Evolutionary conservation across 2,797 vertebrate genomes (phyloP).

Genomic region (Poliocrania exsul): DNA sequence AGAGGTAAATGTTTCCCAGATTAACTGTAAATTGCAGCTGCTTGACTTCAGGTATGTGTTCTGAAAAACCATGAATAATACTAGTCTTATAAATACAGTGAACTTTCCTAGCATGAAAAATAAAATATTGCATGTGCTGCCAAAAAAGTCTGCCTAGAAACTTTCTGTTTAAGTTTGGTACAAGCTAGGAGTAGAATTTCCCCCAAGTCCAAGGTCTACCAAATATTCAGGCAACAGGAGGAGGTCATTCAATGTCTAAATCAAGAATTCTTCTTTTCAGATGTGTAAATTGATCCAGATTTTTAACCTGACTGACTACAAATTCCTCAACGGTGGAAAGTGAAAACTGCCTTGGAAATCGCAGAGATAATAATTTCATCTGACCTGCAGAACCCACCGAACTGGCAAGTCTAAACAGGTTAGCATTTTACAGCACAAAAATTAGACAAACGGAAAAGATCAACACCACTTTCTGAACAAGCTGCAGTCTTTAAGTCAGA

Average conservation of each 20-base stretch:
- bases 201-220: background rate
- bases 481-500: background rate
- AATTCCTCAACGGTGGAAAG: background rate
- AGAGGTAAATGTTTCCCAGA: background rate
- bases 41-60: background rate
- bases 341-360: background rate
- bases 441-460: background rate
- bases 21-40: background rate
- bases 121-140: background rate
- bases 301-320: background rate
- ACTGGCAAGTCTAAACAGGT: background rate
- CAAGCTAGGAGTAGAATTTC: background rate
- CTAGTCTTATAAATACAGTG: conserved; percentile 22
- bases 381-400: background rate
- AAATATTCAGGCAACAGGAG: background rate
- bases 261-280: background rate
- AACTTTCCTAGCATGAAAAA: background rate
- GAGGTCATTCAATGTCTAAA: background rate
- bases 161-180: background rate
- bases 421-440: background rate
- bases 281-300: background rate
- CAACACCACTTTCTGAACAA: background rate
- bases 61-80: conserved; percentile 22
- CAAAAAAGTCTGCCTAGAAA: conserved; percentile 18
- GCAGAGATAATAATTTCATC: background rate